phyloP scores from a whole-genome alignment of 2,888 invertebrate species.

The Stenodema calcarata region DNA sequence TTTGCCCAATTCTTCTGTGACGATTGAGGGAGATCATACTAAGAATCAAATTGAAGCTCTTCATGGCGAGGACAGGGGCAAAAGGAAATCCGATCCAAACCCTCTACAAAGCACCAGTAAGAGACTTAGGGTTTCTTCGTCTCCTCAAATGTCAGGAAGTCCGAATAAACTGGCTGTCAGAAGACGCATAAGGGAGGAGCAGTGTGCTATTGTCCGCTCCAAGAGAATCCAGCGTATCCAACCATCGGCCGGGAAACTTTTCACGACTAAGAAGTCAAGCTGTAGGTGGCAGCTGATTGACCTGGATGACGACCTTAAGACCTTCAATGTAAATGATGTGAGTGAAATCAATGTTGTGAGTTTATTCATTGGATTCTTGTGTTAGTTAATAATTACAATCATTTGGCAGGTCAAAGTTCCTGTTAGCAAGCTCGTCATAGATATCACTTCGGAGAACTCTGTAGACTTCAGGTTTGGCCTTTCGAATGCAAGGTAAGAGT shows the following conservation, averaged over 20 bases:
- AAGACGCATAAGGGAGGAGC: background rate
- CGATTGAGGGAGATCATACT: background rate
- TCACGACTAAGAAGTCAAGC: background rate
- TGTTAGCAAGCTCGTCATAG: background rate
- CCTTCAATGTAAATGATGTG: background rate
- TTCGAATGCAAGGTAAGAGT: background rate
- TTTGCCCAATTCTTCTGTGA: background rate
- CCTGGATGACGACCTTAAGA: background rate
- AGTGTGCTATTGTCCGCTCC: background rate
- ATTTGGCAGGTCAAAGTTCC: background rate
- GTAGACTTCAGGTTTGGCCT: background rate
- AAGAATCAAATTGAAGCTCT: background rate
- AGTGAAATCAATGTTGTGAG: background rate
- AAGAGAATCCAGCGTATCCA: background rate
- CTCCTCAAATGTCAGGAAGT: background rate
- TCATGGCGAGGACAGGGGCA: background rate
- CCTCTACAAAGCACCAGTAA: background rate
- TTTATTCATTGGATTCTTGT: no score
- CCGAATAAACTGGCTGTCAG: background rate
- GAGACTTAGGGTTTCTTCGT: background rate
- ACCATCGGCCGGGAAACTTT: background rate
- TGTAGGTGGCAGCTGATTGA: background rate
- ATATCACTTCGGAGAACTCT: slow-evolving; percentile 1
- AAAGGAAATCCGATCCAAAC: background rate
- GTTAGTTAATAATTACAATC: no score